A percentile compares a stretch with the other conserved stretches of the same genome.
These are phyloP conservation scores for Rugalucina vietnamica DNA, from an alignment of 2,888 invertebrate genomes.

Conservation along the genomic window DNA sequence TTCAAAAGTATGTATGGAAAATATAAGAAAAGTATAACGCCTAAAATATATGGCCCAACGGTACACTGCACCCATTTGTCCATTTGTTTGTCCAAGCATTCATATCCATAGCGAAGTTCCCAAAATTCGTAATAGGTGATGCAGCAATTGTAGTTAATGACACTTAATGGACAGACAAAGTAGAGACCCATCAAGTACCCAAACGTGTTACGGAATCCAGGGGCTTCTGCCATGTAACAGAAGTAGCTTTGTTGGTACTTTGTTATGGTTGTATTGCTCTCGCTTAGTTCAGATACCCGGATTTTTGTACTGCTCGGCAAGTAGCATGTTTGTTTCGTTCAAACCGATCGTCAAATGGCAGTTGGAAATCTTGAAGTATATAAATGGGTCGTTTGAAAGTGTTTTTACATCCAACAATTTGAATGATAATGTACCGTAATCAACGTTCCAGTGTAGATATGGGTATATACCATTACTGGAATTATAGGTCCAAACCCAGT, in stretches of 20 bases:
- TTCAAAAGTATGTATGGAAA: not conserved
- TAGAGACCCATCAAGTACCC: not conserved
- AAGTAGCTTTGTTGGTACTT: slow-evolving; percentile 9
- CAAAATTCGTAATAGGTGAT: not conserved
- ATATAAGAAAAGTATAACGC: not conserved
- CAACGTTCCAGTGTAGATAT: slow-evolving; percentile 10
- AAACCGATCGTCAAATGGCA: not conserved
- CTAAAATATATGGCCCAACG: not conserved
- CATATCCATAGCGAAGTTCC: not conserved
- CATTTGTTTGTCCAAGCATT: not conserved
- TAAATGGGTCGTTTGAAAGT: not conserved
- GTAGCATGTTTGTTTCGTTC: not conserved
- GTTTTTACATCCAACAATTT: not conserved
- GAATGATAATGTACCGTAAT: not conserved
- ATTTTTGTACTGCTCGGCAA: not conserved
- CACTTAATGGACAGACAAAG: not conserved
- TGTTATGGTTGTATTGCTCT: not conserved
- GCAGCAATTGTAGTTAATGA: slow-evolving; percentile 10
- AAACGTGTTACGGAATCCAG: not conserved
- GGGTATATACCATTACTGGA: not conserved
- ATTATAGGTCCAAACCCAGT: not conserved
- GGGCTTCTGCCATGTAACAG: slow-evolving; percentile 4
- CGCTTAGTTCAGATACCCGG: not conserved
- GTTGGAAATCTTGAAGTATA: not conserved
- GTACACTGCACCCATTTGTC: slow-evolving; percentile 5